Evolutionary conservation across 2,113 vertebrate genomes (phyloP), one percentile per base, ranked within the genome.

Genomic region (Poeciliopsis occidentalis): DNA sequence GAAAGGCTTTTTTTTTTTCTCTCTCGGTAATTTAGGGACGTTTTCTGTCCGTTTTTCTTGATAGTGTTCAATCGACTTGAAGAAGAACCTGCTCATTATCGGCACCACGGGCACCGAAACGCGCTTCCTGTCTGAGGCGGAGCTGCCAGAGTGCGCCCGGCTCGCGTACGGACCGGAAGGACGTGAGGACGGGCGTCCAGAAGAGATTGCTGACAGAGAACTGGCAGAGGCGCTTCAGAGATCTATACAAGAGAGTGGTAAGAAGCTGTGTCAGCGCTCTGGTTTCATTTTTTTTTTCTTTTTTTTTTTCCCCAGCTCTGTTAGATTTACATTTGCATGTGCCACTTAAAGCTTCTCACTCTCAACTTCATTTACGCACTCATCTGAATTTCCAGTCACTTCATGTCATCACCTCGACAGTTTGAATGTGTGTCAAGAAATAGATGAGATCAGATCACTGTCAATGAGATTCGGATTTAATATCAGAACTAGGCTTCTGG

Each of bases 21-120:
- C 8, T 34, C 34, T 31, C 2, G 4, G 51, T 29, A 2, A 11
- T 30, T 44, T 4, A 3, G 12, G 41, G 65, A 27, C 57, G 29
- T 62, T 22, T 24, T 27, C 51, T 80, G 29, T 57, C 39, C 26
- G 60, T 11, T 73, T 70, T 69, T 32, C 54, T 73, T 71, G 73
- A 60, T 85, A 99, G 98, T 99, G 98, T 85, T 96, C 98, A 0
- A 99, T 99, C 12, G 98, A 99, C 92, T 95, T 99, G 91, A 99
- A 99, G 95, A 99, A 97, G 92, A 98, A 94, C 0, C 92, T 97
- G 0, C 95, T 99, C 0, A 94, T 99, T 73, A 98, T 99, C 0
- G 96, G 97, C 91, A 99, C 98, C 0, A 99, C 98, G 0, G 97
- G 97, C 76, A 96, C 98, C 0, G 96, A 99, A 90, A 99, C 98